Evolutionary conservation across 1,140 invertebrate species (phyloP), one percentile per base, ranked within the genome.

Genomic region (Aporrectodea caliginosa): DNA sequence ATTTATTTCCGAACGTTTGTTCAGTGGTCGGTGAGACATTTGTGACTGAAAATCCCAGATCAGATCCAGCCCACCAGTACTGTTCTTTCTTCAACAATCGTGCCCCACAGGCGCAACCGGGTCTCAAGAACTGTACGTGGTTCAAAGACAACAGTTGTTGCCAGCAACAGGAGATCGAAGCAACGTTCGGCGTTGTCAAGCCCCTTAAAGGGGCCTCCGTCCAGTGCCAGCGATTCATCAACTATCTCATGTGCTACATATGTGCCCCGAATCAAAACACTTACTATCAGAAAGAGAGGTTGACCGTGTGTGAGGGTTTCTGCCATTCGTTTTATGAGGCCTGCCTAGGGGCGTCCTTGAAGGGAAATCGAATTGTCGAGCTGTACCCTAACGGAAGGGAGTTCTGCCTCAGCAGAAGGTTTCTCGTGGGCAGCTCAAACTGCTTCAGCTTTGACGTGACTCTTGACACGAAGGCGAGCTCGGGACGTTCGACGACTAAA

Each of bases 201-300:
- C 87, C 88, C 2, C 82, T 88, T 6, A 83, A 85, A 6, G 88
- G 88, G 0, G 86, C 88, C 6, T 87, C 87, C 1, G 79, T 75
- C 2, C 81, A 83, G 12, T 89, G 88, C 77, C 86, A 86, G 74
- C 83, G 74, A 35, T 88, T 87, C 81, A 84, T 88, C 0, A 89
- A 89, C 81, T 87, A 87, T 81, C 81, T 89, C 1, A 88, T 89
- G 88, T 89, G 88, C 75, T 89, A 89, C 78, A 86, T 89, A 22
- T 89, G 88, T 79, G 84, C 86, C 16, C 88, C 88, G 2, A 84
- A 85, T 73, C 88, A 89, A 82, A 85, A 86, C 80, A 75, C 77
- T 30, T 88, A 88, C 80, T 89, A 89, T 80, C 72, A 81, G 16
- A 81, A 83, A 35, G 88, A 88, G 82, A 83, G 85, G 78, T 72